Conservation (phyloP, 2,113 vertebrate species). For the Indri indri region DNA sequence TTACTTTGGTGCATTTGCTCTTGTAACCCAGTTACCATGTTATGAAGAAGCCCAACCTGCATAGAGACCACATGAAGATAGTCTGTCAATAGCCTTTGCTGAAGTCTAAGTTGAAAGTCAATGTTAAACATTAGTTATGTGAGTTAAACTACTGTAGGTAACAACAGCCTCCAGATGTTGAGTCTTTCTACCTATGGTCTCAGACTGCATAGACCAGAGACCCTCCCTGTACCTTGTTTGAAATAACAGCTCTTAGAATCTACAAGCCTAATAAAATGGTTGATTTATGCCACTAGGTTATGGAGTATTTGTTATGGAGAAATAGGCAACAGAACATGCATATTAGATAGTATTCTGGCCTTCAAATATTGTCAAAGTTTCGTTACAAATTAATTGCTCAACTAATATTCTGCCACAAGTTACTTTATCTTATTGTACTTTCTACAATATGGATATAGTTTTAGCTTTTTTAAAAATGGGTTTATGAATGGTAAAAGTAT, state of each 20-base stretch:
- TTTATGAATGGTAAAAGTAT: background rate
- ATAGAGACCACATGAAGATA: fast-evolving
- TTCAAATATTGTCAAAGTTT: background rate
- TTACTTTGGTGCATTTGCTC: background rate
- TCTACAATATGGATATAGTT: background rate
- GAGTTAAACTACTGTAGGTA: background rate
- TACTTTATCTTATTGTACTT: background rate
- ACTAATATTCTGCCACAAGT: background rate
- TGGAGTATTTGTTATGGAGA: background rate
- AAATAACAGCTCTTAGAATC: background rate
- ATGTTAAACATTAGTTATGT: background rate
- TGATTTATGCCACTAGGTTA: background rate
- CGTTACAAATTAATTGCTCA: background rate
- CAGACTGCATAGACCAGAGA: background rate
- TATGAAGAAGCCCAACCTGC: background rate
- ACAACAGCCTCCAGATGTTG: fast-evolving
- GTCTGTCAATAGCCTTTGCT: background rate
- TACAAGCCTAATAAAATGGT: background rate
- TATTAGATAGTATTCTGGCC: background rate
- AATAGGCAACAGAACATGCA: background rate
- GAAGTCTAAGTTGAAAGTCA: background rate
- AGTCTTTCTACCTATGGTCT: background rate
- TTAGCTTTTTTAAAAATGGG: background rate
- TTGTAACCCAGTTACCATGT: background rate
- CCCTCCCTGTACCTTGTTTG: background rate